phyloP scores from a whole-genome alignment of 2,113 vertebrate species.

The Dryoscopus gambensis region DNA sequence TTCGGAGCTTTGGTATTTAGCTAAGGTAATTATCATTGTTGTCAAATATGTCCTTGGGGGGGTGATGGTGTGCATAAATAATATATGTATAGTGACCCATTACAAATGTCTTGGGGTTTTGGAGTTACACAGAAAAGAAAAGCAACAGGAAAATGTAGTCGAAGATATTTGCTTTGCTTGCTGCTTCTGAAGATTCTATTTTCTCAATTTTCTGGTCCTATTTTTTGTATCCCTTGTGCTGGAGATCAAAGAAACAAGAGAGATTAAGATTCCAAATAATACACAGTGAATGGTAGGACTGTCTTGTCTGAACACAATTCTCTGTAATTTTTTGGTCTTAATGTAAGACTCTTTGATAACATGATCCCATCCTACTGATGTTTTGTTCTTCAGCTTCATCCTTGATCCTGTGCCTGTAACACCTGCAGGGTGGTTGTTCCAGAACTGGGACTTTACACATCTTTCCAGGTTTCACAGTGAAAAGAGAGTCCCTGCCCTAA shows the following conservation, averaged over 20 bases:
- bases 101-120: not conserved
- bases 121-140: not conserved
- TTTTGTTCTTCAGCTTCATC: not conserved
- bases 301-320: not conserved
- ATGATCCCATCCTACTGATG: not conserved
- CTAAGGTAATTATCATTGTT: not conserved
- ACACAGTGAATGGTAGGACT: not conserved
- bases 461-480: not conserved
- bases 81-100: not conserved
- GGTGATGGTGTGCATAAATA: not conserved
- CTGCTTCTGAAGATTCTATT: not conserved
- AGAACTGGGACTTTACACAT: not conserved
- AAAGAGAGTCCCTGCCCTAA: not conserved
- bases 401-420: not conserved
- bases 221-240: not conserved
- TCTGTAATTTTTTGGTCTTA: not conserved
- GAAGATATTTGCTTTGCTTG: not conserved
- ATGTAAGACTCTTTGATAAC: not conserved
- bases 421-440: not conserved
- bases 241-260: not conserved
- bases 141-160: not conserved
- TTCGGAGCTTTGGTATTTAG: not conserved
- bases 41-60: not conserved
- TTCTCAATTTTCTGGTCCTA: not conserved
- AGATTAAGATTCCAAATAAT: not conserved